phyloP scores from a whole-genome alignment of 2,113 vertebrate genomes.

The Brachyistius frenatus region DNA sequence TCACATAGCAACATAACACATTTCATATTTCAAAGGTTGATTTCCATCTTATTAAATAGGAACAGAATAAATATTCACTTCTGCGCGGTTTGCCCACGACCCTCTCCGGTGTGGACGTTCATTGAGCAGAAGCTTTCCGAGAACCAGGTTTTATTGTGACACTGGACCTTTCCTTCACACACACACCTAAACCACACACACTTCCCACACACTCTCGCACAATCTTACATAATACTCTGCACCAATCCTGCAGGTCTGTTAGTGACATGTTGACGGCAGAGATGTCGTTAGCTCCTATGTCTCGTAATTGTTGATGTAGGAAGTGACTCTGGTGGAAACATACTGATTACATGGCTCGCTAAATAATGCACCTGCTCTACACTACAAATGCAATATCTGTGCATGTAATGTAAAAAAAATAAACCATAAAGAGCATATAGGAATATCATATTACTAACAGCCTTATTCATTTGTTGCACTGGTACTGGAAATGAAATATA shows the following conservation, averaged over 20 bases:
- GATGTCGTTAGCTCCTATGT: constrained; percentile 39
- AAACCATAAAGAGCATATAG: constrained; percentile 24
- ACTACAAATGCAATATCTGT: constrained; percentile 42
- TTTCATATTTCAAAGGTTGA: constrained; percentile 77
- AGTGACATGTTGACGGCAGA: constrained; percentile 45
- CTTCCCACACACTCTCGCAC: constrained; percentile 24
- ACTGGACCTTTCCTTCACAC: constrained; percentile 38
- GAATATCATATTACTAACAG: constrained; percentile 29
- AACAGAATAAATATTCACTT: constrained; percentile 82
- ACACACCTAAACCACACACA: constrained; percentile 39
- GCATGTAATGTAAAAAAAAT: constrained; percentile 45
- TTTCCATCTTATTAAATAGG: constrained; percentile 80
- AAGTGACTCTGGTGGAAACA: constrained; percentile 45
- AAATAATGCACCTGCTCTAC: constrained; percentile 37
- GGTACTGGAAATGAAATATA: constrained; percentile 7
- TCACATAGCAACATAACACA: constrained; percentile 83
- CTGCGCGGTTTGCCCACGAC: constrained; percentile 68
- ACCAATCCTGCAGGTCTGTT: constrained; percentile 51
- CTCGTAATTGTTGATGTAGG: constrained; percentile 38
- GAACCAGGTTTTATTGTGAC: constrained; percentile 58
- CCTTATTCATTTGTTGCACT: constrained; percentile 35
- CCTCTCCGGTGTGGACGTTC: constrained; percentile 51
- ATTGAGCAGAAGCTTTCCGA: constrained; percentile 51
- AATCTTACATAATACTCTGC: constrained; percentile 48
- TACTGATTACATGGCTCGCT: constrained; percentile 25